A percentile compares a stretch with the other conserved stretches of the same genome.
phyloP scores from a whole-genome alignment of 2,797 vertebrate genomes.

The Sebastes dallii region DNA sequence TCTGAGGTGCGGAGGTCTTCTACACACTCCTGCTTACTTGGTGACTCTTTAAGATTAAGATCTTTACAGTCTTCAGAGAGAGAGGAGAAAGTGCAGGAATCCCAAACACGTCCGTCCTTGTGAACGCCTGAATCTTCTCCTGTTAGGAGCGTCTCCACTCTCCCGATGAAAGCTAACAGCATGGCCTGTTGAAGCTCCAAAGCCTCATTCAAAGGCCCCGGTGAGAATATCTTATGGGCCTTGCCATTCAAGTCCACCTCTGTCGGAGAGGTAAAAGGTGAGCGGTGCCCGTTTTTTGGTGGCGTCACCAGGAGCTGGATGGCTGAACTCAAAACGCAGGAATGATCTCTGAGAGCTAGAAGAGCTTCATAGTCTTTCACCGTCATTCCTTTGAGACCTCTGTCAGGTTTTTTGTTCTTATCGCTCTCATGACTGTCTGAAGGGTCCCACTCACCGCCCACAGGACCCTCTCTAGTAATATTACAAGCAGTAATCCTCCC shows the following conservation, averaged over 20 bases:
- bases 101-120: slow-evolving; percentile 72
- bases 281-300: slow-evolving; percentile 83
- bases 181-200: slow-evolving; percentile 90
- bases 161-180: slow-evolving; percentile 84
- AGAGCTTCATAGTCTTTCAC: slow-evolving; percentile 84
- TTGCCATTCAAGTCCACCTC: slow-evolving; percentile 44
- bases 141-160: slow-evolving; percentile 81
- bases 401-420: slow-evolving; percentile 5
- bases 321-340: slow-evolving; percentile 86
- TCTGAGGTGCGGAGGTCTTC: slow-evolving; percentile 48
- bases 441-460: slow-evolving; percentile 75
- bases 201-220: slow-evolving; percentile 80
- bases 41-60: neutral
- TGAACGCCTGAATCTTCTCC: slow-evolving; percentile 22
- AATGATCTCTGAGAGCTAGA: slow-evolving; percentile 88
- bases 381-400: slow-evolving; percentile 61
- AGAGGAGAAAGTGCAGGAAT: slow-evolving; percentile 58
- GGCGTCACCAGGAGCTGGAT: slow-evolving; percentile 87
- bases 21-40: slow-evolving; percentile 26
- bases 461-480: slow-evolving; percentile 77
- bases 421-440: slow-evolving; percentile 34
- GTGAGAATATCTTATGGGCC: slow-evolving; percentile 70
- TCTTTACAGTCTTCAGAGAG: slow-evolving; percentile 17
- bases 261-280: slow-evolving; percentile 47
- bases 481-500: slow-evolving; percentile 76